These are phyloP conservation scores for Rotaria socialis DNA, from an alignment of 2,888 invertebrate genomes.

Conservation along the genomic window DNA sequence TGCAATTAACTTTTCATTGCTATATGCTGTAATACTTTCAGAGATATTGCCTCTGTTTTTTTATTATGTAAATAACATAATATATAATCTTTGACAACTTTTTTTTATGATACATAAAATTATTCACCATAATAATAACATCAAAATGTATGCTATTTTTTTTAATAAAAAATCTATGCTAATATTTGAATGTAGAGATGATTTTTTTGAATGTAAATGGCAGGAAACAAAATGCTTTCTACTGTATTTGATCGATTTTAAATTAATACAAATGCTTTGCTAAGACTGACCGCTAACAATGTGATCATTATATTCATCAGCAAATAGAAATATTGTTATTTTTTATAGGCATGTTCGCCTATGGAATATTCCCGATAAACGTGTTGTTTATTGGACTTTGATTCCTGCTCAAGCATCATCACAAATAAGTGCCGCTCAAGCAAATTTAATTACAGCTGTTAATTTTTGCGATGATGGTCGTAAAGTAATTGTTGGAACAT, in stretches of 20 bases:
- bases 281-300: no score
- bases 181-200: not conserved
- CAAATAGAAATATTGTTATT: not conserved
- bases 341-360: conserved; percentile 63
- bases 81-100: no score
- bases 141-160: not conserved
- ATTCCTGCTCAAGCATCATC: conserved; percentile 72
- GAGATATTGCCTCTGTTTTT: no score
- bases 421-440: conserved; percentile 64
- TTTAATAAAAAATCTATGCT: not conserved
- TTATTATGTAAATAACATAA: no score
- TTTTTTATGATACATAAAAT: no score
- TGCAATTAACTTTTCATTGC: not conserved
- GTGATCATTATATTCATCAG: no score
- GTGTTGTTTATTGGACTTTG: conserved; percentile 89
- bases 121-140: not conserved
- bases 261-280: no score
- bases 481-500: conserved; percentile 94
- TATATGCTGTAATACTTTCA: not conserved
- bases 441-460: conserved; percentile 88
- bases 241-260: no score
- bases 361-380: conserved; percentile 99
- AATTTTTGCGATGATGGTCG: conserved; percentile 96
- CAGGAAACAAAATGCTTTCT: no score
- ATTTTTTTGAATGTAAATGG: not conserved